Evolutionary conservation across 1,140 invertebrate species (phyloP).

Genomic region (Drosophila chauvacae): DNA sequence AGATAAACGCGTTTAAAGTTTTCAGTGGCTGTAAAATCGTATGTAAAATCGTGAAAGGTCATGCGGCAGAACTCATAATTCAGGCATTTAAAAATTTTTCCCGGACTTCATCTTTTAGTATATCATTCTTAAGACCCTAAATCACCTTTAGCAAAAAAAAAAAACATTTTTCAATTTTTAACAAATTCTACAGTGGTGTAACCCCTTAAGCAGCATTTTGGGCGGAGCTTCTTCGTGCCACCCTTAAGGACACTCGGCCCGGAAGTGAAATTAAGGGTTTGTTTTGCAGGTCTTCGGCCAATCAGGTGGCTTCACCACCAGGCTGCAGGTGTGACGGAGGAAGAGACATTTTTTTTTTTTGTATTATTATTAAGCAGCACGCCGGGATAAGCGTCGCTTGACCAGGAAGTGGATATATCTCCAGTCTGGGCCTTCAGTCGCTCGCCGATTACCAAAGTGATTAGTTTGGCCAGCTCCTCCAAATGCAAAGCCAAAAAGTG

Average conservation of each 20-base stretch:
- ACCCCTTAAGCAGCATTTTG: no score
- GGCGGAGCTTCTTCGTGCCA: slow-evolving; percentile 21
- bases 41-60: no score
- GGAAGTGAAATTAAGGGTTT: slow-evolving; percentile 38
- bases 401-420: slow-evolving; percentile 59
- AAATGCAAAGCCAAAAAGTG: slow-evolving; percentile 38
- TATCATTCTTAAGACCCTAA: no score
- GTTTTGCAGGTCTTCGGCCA: slow-evolving; percentile 19
- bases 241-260: slow-evolving; percentile 16
- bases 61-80: no score
- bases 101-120: no score
- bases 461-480: slow-evolving; percentile 51
- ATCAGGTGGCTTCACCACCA: slow-evolving; percentile 25
- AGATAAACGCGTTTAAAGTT: no score
- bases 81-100: no score
- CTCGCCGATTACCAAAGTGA: slow-evolving; percentile 65
- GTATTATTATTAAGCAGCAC: slow-evolving; percentile 56
- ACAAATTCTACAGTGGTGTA: no score
- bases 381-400: slow-evolving; percentile 59
- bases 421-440: slow-evolving; percentile 48
- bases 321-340: slow-evolving; percentile 29
- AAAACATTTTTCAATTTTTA: no score
- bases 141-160: no score
- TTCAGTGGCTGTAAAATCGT: no score
- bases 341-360: slow-evolving; percentile 45